Base-by-base conservation (phyloP, 2,797 vertebrate species). In the Aulostomus chinensis region DNA sequence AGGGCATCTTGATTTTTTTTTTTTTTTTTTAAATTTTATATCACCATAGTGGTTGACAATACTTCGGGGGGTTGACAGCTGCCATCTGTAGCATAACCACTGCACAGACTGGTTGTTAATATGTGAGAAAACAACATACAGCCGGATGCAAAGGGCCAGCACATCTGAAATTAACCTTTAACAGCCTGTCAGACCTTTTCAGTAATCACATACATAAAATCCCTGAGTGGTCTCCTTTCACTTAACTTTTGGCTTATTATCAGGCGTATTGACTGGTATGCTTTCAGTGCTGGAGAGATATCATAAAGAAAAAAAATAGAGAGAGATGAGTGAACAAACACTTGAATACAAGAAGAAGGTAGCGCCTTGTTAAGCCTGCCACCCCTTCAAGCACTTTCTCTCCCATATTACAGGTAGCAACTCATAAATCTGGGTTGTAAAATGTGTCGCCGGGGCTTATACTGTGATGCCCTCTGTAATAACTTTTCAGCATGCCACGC, bases 371-470 rank as follows among this genome's bases (percentile, higher is more conserved):
- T 80, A 74, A 80, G 54, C 54, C 56, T 57, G 50, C 68, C 69
- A 71, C 60, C 48, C 52, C 62, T 65, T 62, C 34, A 45, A 68
- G 54, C 68, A 49, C 33, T 69, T 70, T 66, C 54, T 61, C 39
- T 73, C 46, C 20, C 24, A 18, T 58, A 64, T 71, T 76, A 57
- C 56, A 61, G 62, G 67, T 66, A 66, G 47, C 18, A 54, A 60
- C 25, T 42, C 59, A 62, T 83, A 77, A 80, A 81, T 86, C 65
- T 53, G 16, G 35, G 53, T 40, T 67, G 65, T 82, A 73, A 78
- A 83, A 77, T 61, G 52, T 80, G 78, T 72, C 58, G 28, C 52
- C 34, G n/a, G 26, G 29, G 40, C 55, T 72, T 62, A 78, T 58
- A 71, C 53, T 57, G 55, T 56, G 51, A 68, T 56, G 58, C 68